Conservation (phyloP, 2,797 vertebrate genomes). For the Clamator glandarius region DNA sequence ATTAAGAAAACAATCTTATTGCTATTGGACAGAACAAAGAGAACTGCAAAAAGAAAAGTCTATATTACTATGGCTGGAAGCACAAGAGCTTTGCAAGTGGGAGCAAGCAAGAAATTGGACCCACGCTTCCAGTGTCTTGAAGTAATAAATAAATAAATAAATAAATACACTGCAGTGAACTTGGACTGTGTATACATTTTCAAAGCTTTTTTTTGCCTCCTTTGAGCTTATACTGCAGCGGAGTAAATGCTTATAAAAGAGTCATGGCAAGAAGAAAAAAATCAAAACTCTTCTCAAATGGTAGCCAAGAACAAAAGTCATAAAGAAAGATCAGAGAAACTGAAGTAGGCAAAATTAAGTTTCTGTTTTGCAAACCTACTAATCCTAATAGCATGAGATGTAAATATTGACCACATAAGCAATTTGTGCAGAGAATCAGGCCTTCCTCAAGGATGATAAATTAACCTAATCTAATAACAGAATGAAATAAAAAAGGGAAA, state of each 20-base stretch:
- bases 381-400: not conserved
- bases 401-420: not conserved
- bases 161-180: not conserved
- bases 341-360: not conserved
- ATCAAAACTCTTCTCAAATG: not conserved
- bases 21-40: not conserved
- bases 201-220: not conserved
- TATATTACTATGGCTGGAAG: not conserved
- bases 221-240: not conserved
- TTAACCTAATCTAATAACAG: not conserved
- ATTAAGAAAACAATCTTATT: not conserved
- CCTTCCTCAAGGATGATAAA: not conserved
- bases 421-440: not conserved
- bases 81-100: not conserved
- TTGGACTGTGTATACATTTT: not conserved
- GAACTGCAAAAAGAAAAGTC: not conserved
- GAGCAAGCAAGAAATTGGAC: not conserved
- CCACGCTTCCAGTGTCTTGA: not conserved
- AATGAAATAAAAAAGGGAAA: not conserved
- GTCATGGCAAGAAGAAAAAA: not conserved
- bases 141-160: not conserved
- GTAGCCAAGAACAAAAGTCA: not conserved
- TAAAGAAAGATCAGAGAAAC: not conserved
- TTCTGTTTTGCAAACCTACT: not conserved
- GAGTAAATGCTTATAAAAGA: not conserved